Base-by-base conservation (phyloP, 2,888 invertebrate species). In the Adelphocoris suturalis region DNA sequence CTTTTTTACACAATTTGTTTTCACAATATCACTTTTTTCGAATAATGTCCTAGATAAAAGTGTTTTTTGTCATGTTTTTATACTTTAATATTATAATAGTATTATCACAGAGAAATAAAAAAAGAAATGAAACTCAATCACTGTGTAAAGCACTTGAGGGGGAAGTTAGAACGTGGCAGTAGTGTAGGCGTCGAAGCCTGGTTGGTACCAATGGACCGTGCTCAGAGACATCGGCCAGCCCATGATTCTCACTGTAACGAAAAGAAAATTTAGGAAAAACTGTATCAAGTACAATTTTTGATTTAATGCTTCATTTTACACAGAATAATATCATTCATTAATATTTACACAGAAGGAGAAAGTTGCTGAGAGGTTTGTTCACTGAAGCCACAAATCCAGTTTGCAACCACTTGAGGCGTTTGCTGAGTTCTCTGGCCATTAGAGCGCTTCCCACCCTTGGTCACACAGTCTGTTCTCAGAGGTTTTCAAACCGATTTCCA, bases 141-240 rank as follows among this genome's bases (percentile, higher is more conserved):
- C 92, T 92, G 92, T 92, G 91, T 92, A 92, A 92, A 92, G 92
- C 92, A 92, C 92, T 92, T 92, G 92, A 92, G 92, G 92, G 92
- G 92, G 92, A 92, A 92, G 92, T 92, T 91, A 92, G 92, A 92
- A 92, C 47, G 90, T 91, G 91, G 91, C 90, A 90, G 91, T 91
- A 89, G 89, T 89, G 90, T 90, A 89, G 88, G 90, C 90, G 88
- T 19, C 37, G 47, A 68, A 27, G 82, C 87, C 81, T n/a, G 61
- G 86, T 88, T 75, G 81, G 89, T 89, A 91, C 91, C 46, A 90
- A 86, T 85, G 28, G 90, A 85, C 89, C 89, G 90, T 90, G 89
- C 81, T 89, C 87, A 81, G 75, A 90, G 86, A 90, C 81, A 89
- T 78, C 87, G 88, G 90, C 91, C 91, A 91, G 90, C 90, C 91